These are phyloP conservation scores for Colostygia pectinataria DNA, from an alignment of 2,888 invertebrate genomes.

Conservation along the genomic window DNA sequence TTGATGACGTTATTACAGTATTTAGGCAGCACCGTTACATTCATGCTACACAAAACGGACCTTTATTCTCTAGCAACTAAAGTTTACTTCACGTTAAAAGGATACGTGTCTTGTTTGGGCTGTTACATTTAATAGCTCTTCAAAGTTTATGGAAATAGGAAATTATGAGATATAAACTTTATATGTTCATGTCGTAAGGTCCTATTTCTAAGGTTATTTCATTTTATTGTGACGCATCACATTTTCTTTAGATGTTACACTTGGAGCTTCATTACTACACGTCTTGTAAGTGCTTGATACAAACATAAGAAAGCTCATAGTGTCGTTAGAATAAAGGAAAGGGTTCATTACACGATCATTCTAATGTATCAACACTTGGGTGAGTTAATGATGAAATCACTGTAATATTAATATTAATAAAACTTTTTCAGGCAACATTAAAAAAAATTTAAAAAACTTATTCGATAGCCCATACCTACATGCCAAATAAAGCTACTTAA, in stretches of 20 bases:
- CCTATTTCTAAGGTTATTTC: slow-evolving; percentile 30
- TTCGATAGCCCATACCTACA: too few species aligned
- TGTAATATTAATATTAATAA: too few species aligned
- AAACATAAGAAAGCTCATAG: too few species aligned
- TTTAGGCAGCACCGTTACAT: slow-evolving; percentile 11
- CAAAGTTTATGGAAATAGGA: slow-evolving; percentile 39
- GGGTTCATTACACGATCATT: too few species aligned
- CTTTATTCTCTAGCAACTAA: neutral
- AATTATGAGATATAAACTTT: slow-evolving; percentile 42
- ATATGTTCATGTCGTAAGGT: slow-evolving; percentile 34
- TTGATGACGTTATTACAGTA: slow-evolving; percentile 21
- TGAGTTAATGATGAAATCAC: too few species aligned
- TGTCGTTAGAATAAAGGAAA: too few species aligned
- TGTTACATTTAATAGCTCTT: slow-evolving; percentile 40
- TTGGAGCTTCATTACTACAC: too few species aligned
- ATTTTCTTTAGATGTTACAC: slow-evolving; percentile 5
- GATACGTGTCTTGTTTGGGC: slow-evolving; percentile 34
- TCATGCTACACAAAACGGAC: neutral
- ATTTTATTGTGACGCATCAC: slow-evolving; percentile 22
- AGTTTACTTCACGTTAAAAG: slow-evolving; percentile 11
- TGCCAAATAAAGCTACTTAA: too few species aligned
- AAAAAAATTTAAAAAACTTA: too few species aligned
- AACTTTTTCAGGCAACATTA: too few species aligned
- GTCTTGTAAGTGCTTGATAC: too few species aligned
- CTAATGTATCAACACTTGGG: too few species aligned